Percentiles rank a stretch among this genome's conserved stretches.
Conservation (phyloP, 2,888 invertebrate genomes). For the Macaria notata region DNA sequence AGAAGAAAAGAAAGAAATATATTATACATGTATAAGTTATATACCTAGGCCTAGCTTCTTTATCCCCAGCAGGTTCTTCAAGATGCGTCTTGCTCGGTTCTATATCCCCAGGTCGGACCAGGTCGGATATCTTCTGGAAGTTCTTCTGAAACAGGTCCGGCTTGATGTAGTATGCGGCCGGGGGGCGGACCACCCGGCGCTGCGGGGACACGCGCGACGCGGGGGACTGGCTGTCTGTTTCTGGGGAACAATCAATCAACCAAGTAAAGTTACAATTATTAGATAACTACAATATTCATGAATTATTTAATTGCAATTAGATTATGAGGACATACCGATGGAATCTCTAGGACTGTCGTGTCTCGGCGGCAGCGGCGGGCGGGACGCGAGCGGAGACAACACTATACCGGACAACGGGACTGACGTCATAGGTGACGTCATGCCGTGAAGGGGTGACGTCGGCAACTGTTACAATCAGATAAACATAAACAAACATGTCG, state of each 20-base stretch:
- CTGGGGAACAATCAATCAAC: slow-evolving; percentile 32
- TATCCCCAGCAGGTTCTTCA: slow-evolving; percentile 57
- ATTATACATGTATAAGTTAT: background rate
- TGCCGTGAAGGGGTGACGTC: slow-evolving; percentile 18
- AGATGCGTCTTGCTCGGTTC: slow-evolving; percentile 50
- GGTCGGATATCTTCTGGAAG: slow-evolving; percentile 75
- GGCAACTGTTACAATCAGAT: slow-evolving; percentile 28
- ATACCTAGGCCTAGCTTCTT: slow-evolving; percentile 66
- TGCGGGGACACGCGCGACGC: slow-evolving; percentile 55
- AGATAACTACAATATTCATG: background rate
- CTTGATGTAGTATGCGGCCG: slow-evolving; percentile 82
- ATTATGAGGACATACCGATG: slow-evolving; percentile 41
- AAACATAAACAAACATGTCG: no score
- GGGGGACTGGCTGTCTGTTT: slow-evolving; percentile 45
- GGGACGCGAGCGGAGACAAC: slow-evolving; percentile 54
- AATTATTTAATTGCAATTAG: no score
- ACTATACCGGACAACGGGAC: slow-evolving; percentile 43
- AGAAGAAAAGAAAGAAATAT: no score
- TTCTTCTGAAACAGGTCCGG: slow-evolving; percentile 81
- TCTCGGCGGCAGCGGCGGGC: slow-evolving; percentile 68
- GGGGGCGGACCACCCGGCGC: slow-evolving; percentile 79
- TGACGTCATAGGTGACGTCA: slow-evolving; percentile 12
- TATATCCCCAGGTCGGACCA: slow-evolving; percentile 65
- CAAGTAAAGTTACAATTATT: background rate
- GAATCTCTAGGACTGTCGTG: slow-evolving; percentile 66